phyloP scores from a whole-genome alignment of 2,888 invertebrate genomes.

The Heterodera filipjevi region DNA sequence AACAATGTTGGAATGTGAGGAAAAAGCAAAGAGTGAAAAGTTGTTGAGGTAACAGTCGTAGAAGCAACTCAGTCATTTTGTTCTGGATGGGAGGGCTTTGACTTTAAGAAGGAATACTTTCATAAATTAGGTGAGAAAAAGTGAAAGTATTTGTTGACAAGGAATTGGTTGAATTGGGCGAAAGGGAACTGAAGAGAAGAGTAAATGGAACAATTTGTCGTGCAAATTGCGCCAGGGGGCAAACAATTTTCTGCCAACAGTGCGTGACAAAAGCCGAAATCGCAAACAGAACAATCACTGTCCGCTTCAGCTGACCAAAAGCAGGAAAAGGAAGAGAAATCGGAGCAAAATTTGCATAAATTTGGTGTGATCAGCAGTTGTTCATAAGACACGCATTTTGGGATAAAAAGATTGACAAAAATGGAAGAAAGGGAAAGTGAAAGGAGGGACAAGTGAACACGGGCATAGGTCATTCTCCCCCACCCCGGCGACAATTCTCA shows the following conservation, averaged over 20 bases:
- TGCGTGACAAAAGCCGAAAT: background rate
- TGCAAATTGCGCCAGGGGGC: background rate
- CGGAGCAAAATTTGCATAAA: conserved; percentile 4
- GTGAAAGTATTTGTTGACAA: background rate
- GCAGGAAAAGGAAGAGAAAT: background rate
- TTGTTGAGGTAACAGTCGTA: background rate
- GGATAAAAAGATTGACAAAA: too few relatives aligned
- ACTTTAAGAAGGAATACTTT: background rate
- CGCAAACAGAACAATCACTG: background rate
- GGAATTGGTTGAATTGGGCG: background rate
- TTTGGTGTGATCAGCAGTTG: background rate
- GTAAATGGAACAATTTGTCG: background rate
- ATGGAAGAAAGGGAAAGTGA: background rate
- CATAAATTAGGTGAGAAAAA: too few relatives aligned
- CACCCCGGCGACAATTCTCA: background rate
- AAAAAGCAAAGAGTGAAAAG: background rate
- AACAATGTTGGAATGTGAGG: conserved; percentile 2
- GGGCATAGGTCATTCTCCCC: background rate
- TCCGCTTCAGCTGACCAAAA: background rate
- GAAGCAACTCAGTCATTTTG: background rate
- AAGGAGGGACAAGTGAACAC: too few relatives aligned
- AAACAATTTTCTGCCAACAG: background rate
- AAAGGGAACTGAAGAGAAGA: background rate
- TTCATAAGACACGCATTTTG: background rate
- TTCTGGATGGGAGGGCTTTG: background rate